A percentile compares a stretch with the other conserved stretches of the same genome.
These are phyloP conservation scores for Burhinus oedicnemus DNA, from an alignment of 2,113 vertebrate genomes.

Conservation along the genomic window DNA sequence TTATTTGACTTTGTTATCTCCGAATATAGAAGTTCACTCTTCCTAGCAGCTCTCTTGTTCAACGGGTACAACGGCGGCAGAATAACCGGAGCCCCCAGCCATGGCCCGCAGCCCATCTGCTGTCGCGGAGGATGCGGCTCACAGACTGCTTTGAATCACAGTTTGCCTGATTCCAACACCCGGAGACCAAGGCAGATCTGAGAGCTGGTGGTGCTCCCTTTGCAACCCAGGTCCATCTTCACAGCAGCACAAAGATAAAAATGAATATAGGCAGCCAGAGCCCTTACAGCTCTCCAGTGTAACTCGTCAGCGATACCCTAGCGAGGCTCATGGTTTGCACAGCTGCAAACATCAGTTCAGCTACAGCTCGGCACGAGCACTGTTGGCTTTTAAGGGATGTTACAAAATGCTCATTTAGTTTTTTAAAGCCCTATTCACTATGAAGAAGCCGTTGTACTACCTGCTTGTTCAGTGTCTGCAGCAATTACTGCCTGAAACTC, in stretches of 20 bases:
- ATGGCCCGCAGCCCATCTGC: not conserved
- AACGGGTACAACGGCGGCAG: not conserved
- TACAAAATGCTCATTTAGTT: not conserved
- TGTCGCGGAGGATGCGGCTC: accelerated
- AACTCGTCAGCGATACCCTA: not conserved
- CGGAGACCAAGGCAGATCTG: accelerated
- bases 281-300: not conserved
- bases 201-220: not conserved
- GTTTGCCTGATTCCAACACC: not conserved
- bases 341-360: not conserved
- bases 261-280: too few relatives aligned
- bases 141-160: not conserved
- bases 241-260: not conserved
- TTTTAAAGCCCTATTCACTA: not conserved
- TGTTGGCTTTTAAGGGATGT: not conserved
- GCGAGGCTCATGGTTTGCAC: not conserved
- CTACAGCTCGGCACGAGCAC: accelerated
- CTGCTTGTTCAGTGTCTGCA: not conserved
- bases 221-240: not conserved
- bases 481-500: not conserved
- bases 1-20: not conserved
- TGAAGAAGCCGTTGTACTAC: not conserved
- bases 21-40: not conserved
- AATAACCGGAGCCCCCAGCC: not conserved
- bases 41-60: not conserved